Evolutionary conservation across 2,113 vertebrate genomes (phyloP), one percentile per base, ranked within the genome.

Genomic region (Plotosus lineatus): DNA sequence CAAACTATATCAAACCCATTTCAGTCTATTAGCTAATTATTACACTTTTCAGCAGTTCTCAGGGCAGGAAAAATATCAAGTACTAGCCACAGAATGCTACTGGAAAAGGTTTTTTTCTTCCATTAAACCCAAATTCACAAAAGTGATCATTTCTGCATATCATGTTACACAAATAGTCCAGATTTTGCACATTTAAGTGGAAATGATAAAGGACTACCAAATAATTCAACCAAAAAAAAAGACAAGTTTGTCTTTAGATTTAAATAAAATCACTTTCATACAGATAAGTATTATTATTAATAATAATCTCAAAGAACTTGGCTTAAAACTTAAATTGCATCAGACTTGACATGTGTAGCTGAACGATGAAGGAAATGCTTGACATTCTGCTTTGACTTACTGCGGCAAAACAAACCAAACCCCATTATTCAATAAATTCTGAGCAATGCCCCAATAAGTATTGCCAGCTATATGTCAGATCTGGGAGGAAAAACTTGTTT

Each of bases 381-480:
- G 60, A 81, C 85, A 86, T 86, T 86, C 79, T 85, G 55, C 60
- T 81, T 80, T 60, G 75, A 81, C 74, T 83, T 50, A 75, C 75
- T 86, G 83, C 61, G 80, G 84, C 79, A 42, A 81, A 75, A 58
- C 78, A 82, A 79, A 85, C 83, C 83, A 82, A 84, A 85, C 40
- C 74, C 76, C 55, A 86, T 85, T 87, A 83, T 81, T 84, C 75
- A 85, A 80, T 81, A 75, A 65, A 51, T 85, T 77, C 69, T 69
- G 74, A 21, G 85, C 68, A 71, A 74, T 86, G 82, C 77, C 60
- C 63, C 68, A 78, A 78, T 51, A 33, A 33, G 58, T n/a, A 12
- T 56, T 71, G 90, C 90, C 91, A 92, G 91, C 86, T 89, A 87
- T 84, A 85, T 91, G 91, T 93, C 91, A 90, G 72, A 88, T 88